Base-by-base conservation (phyloP, 2,113 vertebrate species). In the Apus apus region DNA sequence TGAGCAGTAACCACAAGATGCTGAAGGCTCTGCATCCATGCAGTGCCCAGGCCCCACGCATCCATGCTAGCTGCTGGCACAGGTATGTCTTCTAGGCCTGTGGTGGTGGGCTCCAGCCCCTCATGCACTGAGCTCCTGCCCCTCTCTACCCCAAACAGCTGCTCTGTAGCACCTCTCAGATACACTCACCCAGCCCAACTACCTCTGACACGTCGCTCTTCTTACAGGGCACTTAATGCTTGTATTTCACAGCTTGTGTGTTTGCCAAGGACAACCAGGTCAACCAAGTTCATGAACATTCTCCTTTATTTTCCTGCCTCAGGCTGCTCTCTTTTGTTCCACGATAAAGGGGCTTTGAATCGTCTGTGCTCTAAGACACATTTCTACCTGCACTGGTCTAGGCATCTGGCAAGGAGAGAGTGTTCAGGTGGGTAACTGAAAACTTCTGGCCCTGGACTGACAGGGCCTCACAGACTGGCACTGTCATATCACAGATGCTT, bases 211-310 rank as follows among this genome's bases (percentile, higher is more conserved):
- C 1, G 1, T 19, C 60, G 7, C 23, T 72, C 50, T 36, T 68
- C 68, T 34, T 12, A 40, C 51, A 43, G 56, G 65, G 53, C 50
- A 13, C 23, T 32, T 0, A 0, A 0, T 20, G 29, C 45, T n/a
- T 30, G 15, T 16, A 17, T 62, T 72, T 79, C 78, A 53, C 26
- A 67, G 14, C 71, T 36, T 48, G 29, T 50, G 43, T 61, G 14
- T 16, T 46, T 81, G 91, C 56, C 71, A 56, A 62, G 60, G n/a
- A 66, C 88, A 51, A 50, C 43, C 56, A 81, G 51, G 46, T 25
- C 1, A 0, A 58, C 22, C 12, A 60, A 32, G 51, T 60, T 70
- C 64, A 71, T 5, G 1, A 65, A 56, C 1, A 1, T n/a, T 38
- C 51, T 70, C 40, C 54, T 88, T 51, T 34, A 46, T 56, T 83